Base-by-base conservation (phyloP, 2,888 invertebrate genomes). In the Chrysolina haemoptera region DNA sequence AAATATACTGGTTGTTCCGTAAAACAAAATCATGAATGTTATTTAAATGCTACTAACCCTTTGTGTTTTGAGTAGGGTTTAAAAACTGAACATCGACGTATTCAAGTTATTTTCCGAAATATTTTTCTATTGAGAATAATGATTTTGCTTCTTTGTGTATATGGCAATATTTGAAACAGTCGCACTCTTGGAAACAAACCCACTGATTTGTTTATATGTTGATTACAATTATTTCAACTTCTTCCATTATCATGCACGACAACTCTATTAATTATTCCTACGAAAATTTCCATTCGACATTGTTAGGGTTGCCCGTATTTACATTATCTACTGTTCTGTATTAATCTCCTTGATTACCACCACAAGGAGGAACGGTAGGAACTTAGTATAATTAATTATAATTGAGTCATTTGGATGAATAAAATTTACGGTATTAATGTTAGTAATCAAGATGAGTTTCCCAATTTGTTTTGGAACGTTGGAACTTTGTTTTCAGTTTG, bases 361-460 rank as follows among this genome's bases (percentile, higher is more conserved):
- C 50, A 18, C 50, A 18, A 50, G 50, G 18, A 50, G 50, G 18
- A 50, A 50, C 10, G 50, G 50, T 50, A 50, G 9, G 50, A 50
- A 50, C 50, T 50, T n/a, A n/a, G 50, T 14, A 50, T 50, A 16
- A 50, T 50, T 50, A 50, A 50, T 50, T 50, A 50, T 50, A 50
- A 50, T 50, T 18, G 50, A n/a, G 50, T 50, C 50, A 50, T 50
- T 50, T 50, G 50, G 50, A 18, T 18, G 50, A 50, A 18, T 50
- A 50, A 50, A 50, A 50, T 50, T 18, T 50, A 50, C 50, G n/a
- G n/a, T 50, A 50, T 18, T 50, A 43, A 43, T 14, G 43, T 43
- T 43, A 43, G 43, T 43, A 43, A 43, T 43, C 43, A 43, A 43
- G 43, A n/a, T 16, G n/a, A 50, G 18, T 50, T 18, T 50, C 18